Evolutionary conservation across 2,113 vertebrate species (phyloP), one percentile per base, ranked within the genome.

Genomic region (Cyprinodon variegatus): DNA sequence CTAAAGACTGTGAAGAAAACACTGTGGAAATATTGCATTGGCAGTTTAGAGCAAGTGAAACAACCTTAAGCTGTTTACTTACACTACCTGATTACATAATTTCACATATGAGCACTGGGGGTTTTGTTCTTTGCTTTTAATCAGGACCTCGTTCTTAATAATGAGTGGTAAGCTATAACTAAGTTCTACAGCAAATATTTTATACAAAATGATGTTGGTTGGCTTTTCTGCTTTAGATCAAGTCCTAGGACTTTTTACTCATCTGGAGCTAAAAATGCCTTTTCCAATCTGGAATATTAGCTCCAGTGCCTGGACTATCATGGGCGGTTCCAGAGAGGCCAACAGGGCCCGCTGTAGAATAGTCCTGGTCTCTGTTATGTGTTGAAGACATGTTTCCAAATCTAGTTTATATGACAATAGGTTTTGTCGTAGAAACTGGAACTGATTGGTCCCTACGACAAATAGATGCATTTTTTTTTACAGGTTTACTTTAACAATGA

Each of bases 1-100:
- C 66, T 70, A 1, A 69, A 15, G 2, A 6, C 10, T 14, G 8
- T 0, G 14, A 3, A 65, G 13, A 40, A 73, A 40, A 70, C 50
- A 4, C 48, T 11, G 17, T 62, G 50, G 20, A 68, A 79, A 60
- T 68, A 29, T 53, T 70, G 39, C 5, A 59, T 10, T 65, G 36
- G 41, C 60, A 74, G 37, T 39, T 62, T 40, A n/a, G 20, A 63
- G 48, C 20, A 82, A 74, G 57, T 15, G 61, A 61, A 61, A 62
- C 3, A 70, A 41, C 41, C 48, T 41, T 36, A 53, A 80, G 60
- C n/a, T 61, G 9, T 74, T 75, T 50, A 68, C 14, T 61, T 36
- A 14, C 53, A 13, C 0, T 22, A 12, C 53, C 46, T 53, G 46
- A 15, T 4, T 62, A 14, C 37, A 77, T 65, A 43, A 11, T 38